Evolutionary conservation across 2,113 vertebrate genomes (phyloP).

Genomic region (Lasiurus borealis): DNA sequence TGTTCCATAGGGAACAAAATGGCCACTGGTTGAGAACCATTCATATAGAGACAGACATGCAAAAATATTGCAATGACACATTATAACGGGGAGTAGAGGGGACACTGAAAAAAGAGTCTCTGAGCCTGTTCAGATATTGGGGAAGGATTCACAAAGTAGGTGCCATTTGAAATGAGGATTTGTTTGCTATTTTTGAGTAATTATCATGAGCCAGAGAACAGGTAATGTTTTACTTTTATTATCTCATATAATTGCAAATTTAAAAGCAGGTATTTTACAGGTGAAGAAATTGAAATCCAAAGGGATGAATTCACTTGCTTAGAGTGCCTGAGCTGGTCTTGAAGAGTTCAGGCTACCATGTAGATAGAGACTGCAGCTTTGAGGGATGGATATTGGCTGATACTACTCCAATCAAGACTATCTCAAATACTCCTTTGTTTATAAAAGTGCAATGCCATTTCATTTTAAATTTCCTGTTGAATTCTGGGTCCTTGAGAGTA

Average conservation of each 20-base stretch:
- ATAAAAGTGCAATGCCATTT: not conserved
- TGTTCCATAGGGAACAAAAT: not conserved
- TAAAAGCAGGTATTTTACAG: conserved; percentile 20
- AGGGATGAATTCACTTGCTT: not conserved
- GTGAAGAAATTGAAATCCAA: conserved; percentile 36
- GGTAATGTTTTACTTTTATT: not conserved
- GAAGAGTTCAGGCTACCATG: not conserved
- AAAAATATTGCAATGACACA: not conserved
- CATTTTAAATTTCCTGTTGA: not conserved
- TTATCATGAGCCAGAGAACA: conserved; percentile 44
- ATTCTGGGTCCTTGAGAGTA: conserved; percentile 12
- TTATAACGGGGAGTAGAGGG: not conserved
- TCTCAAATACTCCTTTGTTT: not conserved
- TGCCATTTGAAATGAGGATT: conserved; percentile 14
- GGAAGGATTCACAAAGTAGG: not conserved
- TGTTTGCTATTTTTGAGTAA: conserved; percentile 37
- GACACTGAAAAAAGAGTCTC: not conserved
- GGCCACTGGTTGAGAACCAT: not conserved
- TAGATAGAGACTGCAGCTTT: not conserved
- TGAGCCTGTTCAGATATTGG: not conserved
- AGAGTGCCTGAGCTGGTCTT: not conserved
- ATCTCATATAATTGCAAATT: not conserved
- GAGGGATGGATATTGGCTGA: not conserved
- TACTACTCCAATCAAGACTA: not conserved
- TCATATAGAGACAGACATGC: not conserved